These are phyloP conservation scores for Chaetorhynchus papuensis DNA, from an alignment of 2,113 vertebrate genomes.

Conservation along the genomic window DNA sequence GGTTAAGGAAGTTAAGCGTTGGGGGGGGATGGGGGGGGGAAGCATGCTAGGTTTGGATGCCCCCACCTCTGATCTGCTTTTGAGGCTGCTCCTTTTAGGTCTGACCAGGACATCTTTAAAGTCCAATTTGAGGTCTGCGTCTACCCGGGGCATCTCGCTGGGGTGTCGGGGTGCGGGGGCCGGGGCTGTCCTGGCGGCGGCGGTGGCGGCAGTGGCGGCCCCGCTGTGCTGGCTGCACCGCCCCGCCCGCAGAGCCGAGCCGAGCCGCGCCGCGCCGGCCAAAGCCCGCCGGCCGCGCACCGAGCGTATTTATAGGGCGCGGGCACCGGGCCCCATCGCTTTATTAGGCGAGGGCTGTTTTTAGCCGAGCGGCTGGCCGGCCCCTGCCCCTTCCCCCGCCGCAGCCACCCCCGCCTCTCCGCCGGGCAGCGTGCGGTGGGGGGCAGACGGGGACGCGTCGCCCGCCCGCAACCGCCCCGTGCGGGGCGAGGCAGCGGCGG, in stretches of 20 bases:
- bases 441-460: not conserved
- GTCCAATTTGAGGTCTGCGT: conserved; percentile 95
- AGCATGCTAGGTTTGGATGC: not conserved
- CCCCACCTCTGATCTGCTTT: conserved; percentile 92
- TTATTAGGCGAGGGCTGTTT: conserved; percentile 80
- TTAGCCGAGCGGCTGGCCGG: not conserved
- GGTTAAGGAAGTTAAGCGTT: not conserved
- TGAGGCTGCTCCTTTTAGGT: conserved; percentile 96
- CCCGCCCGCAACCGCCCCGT: not conserved
- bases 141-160: conserved; percentile 88
- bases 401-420: not conserved
- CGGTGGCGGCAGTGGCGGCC: not conserved
- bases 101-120: conserved; percentile 96
- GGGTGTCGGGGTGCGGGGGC: not conserved
- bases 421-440: not conserved
- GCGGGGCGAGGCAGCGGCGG: not conserved
- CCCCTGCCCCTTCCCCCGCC: not conserved
- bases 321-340: conserved; percentile 73
- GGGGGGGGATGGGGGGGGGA: not conserved
- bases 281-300: conserved; percentile 76
- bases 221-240: not conserved
- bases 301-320: conserved; percentile 81
- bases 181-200: not conserved
- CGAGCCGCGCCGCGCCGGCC: not conserved
- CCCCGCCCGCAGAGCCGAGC: not conserved